Percentiles rank a stretch among this genome's conserved stretches.
phyloP scores from a whole-genome alignment of 2,113 vertebrate species.

The Bungarus multicinctus region DNA sequence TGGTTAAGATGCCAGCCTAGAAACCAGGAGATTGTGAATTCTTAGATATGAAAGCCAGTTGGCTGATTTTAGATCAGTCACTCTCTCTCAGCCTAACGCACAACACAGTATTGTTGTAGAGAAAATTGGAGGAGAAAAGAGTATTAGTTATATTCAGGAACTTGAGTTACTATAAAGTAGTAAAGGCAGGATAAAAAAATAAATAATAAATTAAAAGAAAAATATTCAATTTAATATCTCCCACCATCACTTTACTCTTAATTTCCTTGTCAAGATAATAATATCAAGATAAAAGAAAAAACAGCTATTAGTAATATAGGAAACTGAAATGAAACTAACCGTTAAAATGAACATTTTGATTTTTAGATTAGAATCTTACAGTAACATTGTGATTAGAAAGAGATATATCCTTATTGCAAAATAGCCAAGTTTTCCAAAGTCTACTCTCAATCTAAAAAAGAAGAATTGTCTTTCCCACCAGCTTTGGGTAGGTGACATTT shows the following conservation, averaged over 20 bases:
- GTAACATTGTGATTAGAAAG: conserved; percentile 5
- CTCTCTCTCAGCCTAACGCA: too few species aligned
- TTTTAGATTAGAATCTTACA: conserved; percentile 1
- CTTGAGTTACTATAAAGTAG: too few species aligned
- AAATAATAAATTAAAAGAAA: too few species aligned
- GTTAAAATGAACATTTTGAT: not conserved
- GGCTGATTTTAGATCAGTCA: too few species aligned
- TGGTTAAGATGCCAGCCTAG: too few species aligned
- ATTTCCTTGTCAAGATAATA: not conserved
- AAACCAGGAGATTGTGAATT: too few species aligned
- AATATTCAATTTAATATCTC: not conserved
- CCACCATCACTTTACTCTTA: not conserved
- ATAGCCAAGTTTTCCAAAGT: not conserved
- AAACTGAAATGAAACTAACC: conserved; percentile 15
- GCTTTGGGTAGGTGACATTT: not conserved
- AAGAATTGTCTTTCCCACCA: not conserved
- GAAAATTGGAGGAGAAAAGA: too few species aligned
- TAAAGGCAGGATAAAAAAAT: too few species aligned
- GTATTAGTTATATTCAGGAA: too few species aligned
- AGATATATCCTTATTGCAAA: not conserved
- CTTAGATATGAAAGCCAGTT: too few species aligned
- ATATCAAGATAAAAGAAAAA: conserved; percentile 2
- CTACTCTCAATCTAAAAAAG: not conserved
- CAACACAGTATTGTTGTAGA: too few species aligned
- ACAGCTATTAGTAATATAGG: not conserved